Conservation (phyloP, 2,797 vertebrate genomes). For the Galago senegalensis region DNA sequence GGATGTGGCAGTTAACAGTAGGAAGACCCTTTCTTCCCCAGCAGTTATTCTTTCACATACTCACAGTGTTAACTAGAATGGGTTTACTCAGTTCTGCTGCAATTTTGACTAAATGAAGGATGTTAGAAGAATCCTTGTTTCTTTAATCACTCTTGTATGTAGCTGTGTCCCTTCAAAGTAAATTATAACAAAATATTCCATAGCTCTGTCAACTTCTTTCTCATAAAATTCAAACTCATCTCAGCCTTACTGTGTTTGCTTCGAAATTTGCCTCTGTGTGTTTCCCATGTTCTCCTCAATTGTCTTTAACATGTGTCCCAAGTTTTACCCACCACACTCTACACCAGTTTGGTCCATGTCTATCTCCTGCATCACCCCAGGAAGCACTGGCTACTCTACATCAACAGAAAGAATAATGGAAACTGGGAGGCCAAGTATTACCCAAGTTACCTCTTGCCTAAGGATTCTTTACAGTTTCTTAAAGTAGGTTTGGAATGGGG, state of each 20-base stretch:
- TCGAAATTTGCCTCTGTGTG: background rate
- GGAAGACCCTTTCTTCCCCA: background rate
- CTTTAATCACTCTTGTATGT: background rate
- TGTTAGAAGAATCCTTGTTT: conserved; percentile 41
- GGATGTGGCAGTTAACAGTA: background rate
- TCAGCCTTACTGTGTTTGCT: background rate
- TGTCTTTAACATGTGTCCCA: background rate
- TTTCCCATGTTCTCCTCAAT: background rate
- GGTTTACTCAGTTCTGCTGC: background rate
- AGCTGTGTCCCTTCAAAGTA: conserved; percentile 40
- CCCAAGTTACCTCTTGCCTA: background rate
- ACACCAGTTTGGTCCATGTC: background rate
- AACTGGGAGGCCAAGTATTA: background rate
- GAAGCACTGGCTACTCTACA: background rate
- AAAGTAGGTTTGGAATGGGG: background rate
- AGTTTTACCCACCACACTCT: background rate
- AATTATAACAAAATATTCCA: conserved; percentile 13
- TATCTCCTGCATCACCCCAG: background rate
- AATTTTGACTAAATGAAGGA: conserved; percentile 16
- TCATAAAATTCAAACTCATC: background rate
- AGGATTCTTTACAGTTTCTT: background rate
- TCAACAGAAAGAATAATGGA: background rate
- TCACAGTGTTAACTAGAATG: conserved; percentile 5
- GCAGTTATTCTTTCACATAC: background rate
- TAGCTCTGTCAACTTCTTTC: conserved; percentile 14